A percentile compares a stretch with the other conserved stretches of the same genome.
These are phyloP conservation scores for Erythrocebus patas DNA, from an alignment of 2,113 vertebrate species.

Conservation along the genomic window DNA sequence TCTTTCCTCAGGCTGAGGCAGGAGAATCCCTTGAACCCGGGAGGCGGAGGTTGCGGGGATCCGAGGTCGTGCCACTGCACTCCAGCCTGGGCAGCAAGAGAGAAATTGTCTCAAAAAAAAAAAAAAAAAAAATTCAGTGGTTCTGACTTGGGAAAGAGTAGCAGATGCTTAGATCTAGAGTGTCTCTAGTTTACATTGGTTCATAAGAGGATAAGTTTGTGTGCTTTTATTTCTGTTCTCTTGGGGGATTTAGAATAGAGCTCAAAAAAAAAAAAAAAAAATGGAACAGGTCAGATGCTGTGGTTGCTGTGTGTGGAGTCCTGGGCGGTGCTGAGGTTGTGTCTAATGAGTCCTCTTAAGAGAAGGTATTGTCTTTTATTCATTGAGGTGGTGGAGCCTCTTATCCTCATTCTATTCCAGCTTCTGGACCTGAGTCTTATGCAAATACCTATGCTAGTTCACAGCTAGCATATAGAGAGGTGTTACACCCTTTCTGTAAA, in stretches of 20 bases:
- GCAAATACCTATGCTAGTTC: neutral
- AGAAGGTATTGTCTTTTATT: neutral
- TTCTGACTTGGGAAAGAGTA: neutral
- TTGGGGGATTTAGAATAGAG: neutral
- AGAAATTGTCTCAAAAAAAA: no score
- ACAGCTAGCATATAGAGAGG: neutral
- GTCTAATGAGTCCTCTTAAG: neutral
- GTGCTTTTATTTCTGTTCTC: neutral
- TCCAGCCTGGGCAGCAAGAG: no score
- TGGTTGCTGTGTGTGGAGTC: neutral
- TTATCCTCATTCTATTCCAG: neutral
- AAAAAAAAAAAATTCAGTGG: no score
- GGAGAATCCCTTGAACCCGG: no score
- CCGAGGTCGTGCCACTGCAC: no score
- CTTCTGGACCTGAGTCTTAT: neutral
- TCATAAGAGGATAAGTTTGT: neutral
- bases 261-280: no score
- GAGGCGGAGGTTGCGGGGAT: no score
- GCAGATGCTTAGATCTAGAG: neutral
- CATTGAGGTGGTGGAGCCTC: no score
- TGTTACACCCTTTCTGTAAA: neutral
- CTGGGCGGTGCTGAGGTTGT: neutral
- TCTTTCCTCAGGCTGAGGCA: no score
- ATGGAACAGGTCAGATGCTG: neutral
- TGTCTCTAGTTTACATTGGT: neutral